Evolutionary conservation across 2,797 vertebrate genomes (phyloP).

Genomic region (Gymnopithys bicolor): DNA sequence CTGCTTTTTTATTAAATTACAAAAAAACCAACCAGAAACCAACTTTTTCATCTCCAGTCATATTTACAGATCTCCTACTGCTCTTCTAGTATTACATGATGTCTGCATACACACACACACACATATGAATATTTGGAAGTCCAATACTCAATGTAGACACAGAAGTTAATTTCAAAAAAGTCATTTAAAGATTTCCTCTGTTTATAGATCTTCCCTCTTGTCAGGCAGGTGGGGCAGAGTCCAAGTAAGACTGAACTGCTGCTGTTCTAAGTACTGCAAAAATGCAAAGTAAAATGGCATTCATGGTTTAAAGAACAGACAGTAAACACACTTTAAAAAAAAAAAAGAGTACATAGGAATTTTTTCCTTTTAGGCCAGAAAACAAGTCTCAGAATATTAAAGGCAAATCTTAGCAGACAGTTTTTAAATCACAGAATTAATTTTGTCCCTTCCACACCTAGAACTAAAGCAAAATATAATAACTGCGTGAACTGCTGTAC

Average conservation of each 20-base stretch:
- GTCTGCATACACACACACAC: neutral
- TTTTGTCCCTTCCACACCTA: neutral
- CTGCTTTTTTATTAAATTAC: neutral
- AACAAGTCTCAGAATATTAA: neutral
- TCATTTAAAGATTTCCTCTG: neutral
- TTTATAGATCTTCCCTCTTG: neutral
- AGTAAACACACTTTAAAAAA: neutral
- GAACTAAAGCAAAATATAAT: neutral
- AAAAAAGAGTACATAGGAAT: neutral
- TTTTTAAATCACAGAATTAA: neutral
- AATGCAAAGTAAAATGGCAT: neutral
- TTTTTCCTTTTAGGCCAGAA: neutral
- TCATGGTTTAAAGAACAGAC: neutral
- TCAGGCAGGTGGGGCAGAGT: neutral
- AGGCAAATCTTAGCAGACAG: neutral
- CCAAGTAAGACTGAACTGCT: neutral
- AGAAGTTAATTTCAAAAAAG: neutral
- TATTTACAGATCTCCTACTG: neutral
- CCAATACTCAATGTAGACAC: neutral
- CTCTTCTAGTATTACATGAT: neutral
- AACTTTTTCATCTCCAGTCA: neutral
- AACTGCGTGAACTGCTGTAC: neutral
- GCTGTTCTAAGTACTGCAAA: neutral
- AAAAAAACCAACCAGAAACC: neutral
- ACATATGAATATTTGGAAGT: neutral